Evolutionary conservation across 2,888 invertebrate species (phyloP).

Genomic region (Oxytorus armatus): DNA sequence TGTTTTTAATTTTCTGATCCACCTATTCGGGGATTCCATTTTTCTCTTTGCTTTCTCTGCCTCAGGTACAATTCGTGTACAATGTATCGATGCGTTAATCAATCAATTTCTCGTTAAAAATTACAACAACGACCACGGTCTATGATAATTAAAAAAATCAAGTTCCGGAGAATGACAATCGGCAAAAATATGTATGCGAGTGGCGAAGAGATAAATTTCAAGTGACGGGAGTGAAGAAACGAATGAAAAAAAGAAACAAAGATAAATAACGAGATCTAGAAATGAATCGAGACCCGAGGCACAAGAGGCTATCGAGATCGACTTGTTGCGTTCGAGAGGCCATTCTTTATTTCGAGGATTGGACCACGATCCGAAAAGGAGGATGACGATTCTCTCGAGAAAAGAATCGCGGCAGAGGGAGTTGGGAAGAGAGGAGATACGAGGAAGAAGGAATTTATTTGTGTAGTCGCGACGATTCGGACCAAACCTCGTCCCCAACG

Average conservation of each 20-base stretch:
- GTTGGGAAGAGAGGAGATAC: slow-evolving; percentile 31
- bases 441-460: slow-evolving; percentile 74
- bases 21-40: no score
- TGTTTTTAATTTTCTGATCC: no score
- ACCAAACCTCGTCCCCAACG: slow-evolving; percentile 8
- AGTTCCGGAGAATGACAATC: neutral
- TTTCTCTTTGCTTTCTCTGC: no score
- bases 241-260: slow-evolving; percentile 5
- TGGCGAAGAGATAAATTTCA: no score
- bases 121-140: slow-evolving; percentile 68
- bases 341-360: slow-evolving; percentile 73
- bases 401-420: slow-evolving; percentile 25
- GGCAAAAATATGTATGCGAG: no score
- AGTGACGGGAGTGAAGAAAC: no score
- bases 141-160: slow-evolving; percentile 71
- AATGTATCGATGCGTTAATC: no score
- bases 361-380: slow-evolving; percentile 37
- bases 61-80: no score
- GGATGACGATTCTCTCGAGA: slow-evolving; percentile 10
- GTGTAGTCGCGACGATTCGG: slow-evolving; percentile 68
- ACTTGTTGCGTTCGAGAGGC: slow-evolving; percentile 65
- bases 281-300: slow-evolving; percentile 17
- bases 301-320: slow-evolving; percentile 37
- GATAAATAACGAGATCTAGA: neutral
- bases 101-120: neutral